These are phyloP conservation scores for Poecilia wingei DNA, from an alignment of 2,797 vertebrate genomes.

Conservation along the genomic window DNA sequence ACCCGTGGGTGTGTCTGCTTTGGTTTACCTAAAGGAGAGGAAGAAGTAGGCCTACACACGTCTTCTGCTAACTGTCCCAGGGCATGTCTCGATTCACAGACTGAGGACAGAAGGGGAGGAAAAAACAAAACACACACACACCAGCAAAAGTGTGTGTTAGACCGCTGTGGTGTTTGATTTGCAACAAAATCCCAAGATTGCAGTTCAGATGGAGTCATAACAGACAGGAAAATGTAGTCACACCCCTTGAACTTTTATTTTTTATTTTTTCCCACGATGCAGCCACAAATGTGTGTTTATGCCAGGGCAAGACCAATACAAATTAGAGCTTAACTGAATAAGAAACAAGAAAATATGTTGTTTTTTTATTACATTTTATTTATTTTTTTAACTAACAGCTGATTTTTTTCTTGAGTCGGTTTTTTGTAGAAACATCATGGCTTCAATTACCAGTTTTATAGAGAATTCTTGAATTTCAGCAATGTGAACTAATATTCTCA, in stretches of 20 bases:
- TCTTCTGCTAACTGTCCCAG: constrained; percentile 84
- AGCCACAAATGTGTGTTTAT: background rate
- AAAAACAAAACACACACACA: constrained; percentile 48
- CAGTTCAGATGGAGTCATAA: constrained; percentile 32
- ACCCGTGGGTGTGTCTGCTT: constrained; percentile 48
- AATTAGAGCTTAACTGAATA: background rate
- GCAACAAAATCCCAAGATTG: constrained; percentile 45
- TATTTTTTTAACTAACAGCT: no score
- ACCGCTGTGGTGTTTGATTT: constrained; percentile 37
- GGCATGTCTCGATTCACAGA: constrained; percentile 85
- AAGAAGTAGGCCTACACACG: constrained; percentile 69
- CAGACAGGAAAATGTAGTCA: background rate
- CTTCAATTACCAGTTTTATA: background rate
- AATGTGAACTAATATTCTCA: background rate
- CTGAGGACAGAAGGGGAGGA: constrained; percentile 77
- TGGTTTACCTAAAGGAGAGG: constrained; percentile 79
- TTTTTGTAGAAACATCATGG: no score
- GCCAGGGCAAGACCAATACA: background rate
- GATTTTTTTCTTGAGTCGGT: no score
- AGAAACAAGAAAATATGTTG: background rate
- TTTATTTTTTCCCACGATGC: no score
- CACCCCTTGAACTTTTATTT: background rate
- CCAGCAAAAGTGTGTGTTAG: constrained; percentile 74
- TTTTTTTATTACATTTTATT: no score
- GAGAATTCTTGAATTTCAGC: no score